Base-by-base conservation (phyloP, 2,888 invertebrate genomes). In the Mellilla xanthometata region DNA sequence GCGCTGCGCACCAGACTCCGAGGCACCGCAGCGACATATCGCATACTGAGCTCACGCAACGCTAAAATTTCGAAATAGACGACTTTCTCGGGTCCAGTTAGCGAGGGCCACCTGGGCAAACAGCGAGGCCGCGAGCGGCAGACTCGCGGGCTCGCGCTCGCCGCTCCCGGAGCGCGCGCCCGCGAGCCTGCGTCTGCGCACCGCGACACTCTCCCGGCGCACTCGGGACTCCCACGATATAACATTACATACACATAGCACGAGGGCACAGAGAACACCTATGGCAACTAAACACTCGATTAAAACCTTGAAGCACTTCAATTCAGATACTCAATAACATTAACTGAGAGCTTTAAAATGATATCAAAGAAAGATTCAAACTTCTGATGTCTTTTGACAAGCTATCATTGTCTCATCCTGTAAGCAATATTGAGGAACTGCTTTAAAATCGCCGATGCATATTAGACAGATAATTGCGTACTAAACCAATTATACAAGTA, bases 21-120 rank as follows among this genome's bases (percentile, higher is more conserved):
- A 72, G 87, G 86, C 88, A 87, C 88, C 87, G 72, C 73, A 82
- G 66, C 84, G 85, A 82, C 84, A 85, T 79, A 76, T 77, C 71
- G 77, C 78, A 81, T 71, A 71, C 65, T 56, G 68, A 68, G 66
- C 74, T 66, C 81, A 84, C 86, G 83, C 81, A 84, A 84, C 78
- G 76, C 81, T 71, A 72, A 77, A 77, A 85, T 84, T 84, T 86
- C 81, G 76, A 86, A 84, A 88, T 84, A 82, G 80, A 83, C 74
- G 71, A 82, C 86, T 84, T 83, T 86, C 84, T 79, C 79, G 76
- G 73, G 72, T 75, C 76, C 79, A 83, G 75, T 76, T 76, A 76
- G 77, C 76, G 78, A 72, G 75, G 67, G 64, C 64, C 68, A 75
- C 70, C 69, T 79, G 74, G 73, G 74, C 75, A 71, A 79, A 74